These are phyloP conservation scores for Galaxias olidus DNA, from an alignment of 2,797 vertebrate species.

Conservation along the genomic window DNA sequence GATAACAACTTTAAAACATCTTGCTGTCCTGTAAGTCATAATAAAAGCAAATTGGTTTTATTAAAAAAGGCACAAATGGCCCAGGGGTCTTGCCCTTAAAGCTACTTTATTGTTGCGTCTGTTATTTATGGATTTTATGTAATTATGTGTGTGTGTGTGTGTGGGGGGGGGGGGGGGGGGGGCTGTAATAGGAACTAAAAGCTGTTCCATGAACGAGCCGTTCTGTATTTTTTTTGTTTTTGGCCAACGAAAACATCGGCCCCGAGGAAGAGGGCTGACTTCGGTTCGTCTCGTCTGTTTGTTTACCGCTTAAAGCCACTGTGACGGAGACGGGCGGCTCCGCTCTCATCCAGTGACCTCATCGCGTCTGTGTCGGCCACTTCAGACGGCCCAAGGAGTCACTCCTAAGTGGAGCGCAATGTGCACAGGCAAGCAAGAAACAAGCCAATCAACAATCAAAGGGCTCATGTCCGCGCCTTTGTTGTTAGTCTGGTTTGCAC, in stretches of 20 bases:
- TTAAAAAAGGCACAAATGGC: too few species aligned
- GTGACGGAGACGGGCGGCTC: conserved; percentile 25
- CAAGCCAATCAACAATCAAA: conserved; percentile 47
- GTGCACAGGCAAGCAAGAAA: conserved; percentile 48
- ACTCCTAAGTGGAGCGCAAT: conserved; percentile 30
- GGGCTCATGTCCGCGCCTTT: conserved; percentile 26
- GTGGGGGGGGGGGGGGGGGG: too few species aligned
- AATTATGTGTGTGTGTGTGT: too few species aligned
- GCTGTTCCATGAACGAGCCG: conserved; percentile 30
- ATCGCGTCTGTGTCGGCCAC: conserved; percentile 57
- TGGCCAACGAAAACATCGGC: conserved; percentile 32
- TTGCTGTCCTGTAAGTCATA: too few species aligned
- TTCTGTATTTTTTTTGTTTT: neutral
- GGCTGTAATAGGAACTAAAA: conserved; percentile 32
- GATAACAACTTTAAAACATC: too few species aligned
- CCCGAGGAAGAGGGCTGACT: conserved; percentile 33
- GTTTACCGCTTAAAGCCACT: conserved; percentile 49
- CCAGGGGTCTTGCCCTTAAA: too few species aligned
- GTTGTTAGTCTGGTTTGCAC: conserved; percentile 33
- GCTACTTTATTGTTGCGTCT: too few species aligned
- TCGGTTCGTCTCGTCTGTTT: conserved; percentile 49
- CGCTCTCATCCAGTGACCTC: conserved; percentile 54
- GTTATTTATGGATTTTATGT: too few species aligned
- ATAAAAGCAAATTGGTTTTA: too few species aligned
- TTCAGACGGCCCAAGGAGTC: conserved; percentile 20